These are phyloP conservation scores for Apodemus sylvaticus DNA, from an alignment of 2,113 vertebrate genomes.

Conservation along the genomic window DNA sequence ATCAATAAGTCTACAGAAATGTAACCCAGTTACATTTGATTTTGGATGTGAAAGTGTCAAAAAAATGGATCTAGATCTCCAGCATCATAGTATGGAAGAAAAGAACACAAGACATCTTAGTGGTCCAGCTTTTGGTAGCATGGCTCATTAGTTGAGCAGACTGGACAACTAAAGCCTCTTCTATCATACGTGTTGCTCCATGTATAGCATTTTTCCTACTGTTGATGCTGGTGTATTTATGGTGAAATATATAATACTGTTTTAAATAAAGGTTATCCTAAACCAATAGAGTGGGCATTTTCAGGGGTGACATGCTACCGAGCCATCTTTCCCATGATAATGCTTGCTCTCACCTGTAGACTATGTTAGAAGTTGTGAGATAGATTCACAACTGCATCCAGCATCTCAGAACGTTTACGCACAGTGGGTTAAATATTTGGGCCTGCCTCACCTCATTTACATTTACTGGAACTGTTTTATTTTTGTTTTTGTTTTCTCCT, in stretches of 20 bases:
- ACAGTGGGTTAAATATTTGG: neutral
- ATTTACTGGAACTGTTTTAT: neutral
- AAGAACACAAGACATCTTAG: neutral
- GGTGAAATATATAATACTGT: neutral
- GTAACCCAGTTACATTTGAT: neutral
- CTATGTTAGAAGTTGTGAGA: neutral
- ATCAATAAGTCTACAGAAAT: neutral
- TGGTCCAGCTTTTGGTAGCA: rapidly evolving
- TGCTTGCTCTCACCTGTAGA: neutral
- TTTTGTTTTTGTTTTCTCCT: neutral
- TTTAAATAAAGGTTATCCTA: neutral
- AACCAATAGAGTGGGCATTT: neutral
- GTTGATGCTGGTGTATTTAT: neutral
- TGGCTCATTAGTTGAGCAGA: neutral
- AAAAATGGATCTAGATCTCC: neutral
- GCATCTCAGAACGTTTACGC: neutral
- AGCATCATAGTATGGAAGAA: neutral
- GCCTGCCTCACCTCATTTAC: neutral
- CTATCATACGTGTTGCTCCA: neutral
- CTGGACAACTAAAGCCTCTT: rapidly evolving
- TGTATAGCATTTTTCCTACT: neutral
- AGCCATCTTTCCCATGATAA: neutral
- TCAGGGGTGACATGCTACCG: too few species aligned
- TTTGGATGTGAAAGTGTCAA: neutral
- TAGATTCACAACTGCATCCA: neutral